phyloP scores from a whole-genome alignment of 2,888 invertebrate species.

The Brachynemurus nebulosus region DNA sequence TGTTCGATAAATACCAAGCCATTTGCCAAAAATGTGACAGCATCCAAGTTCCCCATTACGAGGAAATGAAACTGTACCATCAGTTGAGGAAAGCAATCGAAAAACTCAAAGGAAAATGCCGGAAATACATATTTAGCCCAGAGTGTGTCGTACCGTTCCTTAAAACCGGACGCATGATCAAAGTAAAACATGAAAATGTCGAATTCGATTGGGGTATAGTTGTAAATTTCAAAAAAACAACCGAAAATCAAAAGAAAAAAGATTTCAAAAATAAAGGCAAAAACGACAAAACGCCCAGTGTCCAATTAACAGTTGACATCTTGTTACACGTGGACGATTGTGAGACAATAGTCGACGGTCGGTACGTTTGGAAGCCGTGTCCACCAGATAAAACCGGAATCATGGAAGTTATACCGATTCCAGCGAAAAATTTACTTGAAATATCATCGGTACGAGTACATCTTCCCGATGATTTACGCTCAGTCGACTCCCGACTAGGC shows the following conservation, averaged over 20 bases:
- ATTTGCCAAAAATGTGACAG: background rate
- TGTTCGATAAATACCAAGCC: conserved; percentile 43
- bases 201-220: conserved; percentile 97
- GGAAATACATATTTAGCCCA: conserved; percentile 67
- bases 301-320: conserved; percentile 67
- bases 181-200: conserved; percentile 72
- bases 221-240: conserved; percentile 62
- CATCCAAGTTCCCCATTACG: background rate
- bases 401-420: conserved; percentile 79
- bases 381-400: conserved; percentile 57
- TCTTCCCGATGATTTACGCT: conserved; percentile 79
- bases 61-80: conserved; percentile 2
- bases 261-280: conserved; percentile 26
- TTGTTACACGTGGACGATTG: conserved; percentile 65
- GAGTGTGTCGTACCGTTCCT: conserved; percentile 85
- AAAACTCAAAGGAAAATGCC: conserved; percentile 43
- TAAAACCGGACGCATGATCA: conserved; percentile 85
- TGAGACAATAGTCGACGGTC: conserved; percentile 34
- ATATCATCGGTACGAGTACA: conserved; percentile 83
- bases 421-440: conserved; percentile 66
- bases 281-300: conserved; percentile 41
- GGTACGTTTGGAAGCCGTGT: conserved; percentile 51
- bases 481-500: conserved; percentile 69
- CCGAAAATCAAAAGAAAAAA: conserved; percentile 20
- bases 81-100: conserved; percentile 2